Base-by-base conservation (phyloP, 2,113 vertebrate species). In the Psephotus haematonotus region DNA sequence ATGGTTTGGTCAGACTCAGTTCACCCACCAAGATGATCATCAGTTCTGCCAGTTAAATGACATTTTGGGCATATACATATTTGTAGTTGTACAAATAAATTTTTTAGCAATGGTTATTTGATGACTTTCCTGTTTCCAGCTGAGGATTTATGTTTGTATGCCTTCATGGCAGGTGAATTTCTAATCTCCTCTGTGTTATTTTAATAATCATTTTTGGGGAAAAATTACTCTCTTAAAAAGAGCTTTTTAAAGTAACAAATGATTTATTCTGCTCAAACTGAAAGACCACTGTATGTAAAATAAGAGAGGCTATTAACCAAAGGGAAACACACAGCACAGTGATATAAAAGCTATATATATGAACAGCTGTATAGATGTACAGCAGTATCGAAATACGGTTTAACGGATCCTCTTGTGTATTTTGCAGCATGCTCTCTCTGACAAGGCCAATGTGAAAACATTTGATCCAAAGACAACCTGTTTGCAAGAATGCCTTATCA, bases 391-490 rank as follows among this genome's bases (percentile, higher is more conserved):
- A 69, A 82, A 37, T n/a, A 72, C 8, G 17, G 17, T 82, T 92
- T 96, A 96, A 97, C 17, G 23, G 70, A 75, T 59, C 59, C 67
- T 82, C 52, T 65, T 93, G 49, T 98, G 6, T 98, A 35, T 98
- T 97, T 97, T 97, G 78, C 98, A 99, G 99, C 99, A 99, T 90
- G 99, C 99, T 70, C 97, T 99, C 87, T 99, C 99, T 35, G 99
- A 99, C 80, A 98, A 99, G 94, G 99, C 99, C 18, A 97, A 97
- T 19, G 99, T 99, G 97, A 99, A 98, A 98, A 96, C 98, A 85
- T 99, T 99, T 7, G 99, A 99, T 97, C 99, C 99, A n/a, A 99
- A 98, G 97, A 99, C 98, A 64, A 99, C 99, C 57, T 99, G 99
- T 96, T 97, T 98, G 88, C 99, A 99, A 97, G 99, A 99, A 98